These are phyloP conservation scores for Gonatopus flavifemur DNA, from an alignment of 1,140 invertebrate genomes.

Conservation along the genomic window DNA sequence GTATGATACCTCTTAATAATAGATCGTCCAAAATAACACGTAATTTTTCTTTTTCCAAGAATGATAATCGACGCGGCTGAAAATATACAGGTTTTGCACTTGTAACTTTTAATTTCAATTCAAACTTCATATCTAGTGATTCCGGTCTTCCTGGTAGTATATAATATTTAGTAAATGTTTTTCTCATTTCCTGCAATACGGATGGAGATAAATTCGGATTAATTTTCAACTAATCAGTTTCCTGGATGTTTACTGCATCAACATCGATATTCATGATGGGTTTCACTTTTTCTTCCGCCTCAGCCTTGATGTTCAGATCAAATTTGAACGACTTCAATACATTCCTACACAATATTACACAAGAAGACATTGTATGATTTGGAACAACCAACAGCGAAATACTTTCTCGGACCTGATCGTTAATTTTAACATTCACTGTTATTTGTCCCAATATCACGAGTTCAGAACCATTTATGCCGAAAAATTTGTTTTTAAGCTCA, in stretches of 20 bases:
- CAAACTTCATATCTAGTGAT: not conserved
- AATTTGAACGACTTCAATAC: conserved; percentile 1
- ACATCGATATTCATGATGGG: not conserved
- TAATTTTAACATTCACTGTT: not conserved
- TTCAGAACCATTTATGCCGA: conserved; percentile 9
- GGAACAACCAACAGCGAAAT: conserved; percentile 18
- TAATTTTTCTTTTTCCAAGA: conserved; percentile 20
- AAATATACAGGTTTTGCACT: conserved; percentile 19
- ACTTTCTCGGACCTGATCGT: not conserved
- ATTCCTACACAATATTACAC: conserved; percentile 18
- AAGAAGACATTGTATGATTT: conserved; percentile 13
- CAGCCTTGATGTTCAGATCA: not conserved
- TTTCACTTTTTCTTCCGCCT: no score
- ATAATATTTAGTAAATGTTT: conserved; percentile 3
- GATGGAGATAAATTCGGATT: conserved; percentile 6
- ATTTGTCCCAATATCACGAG: conserved; percentile 8
- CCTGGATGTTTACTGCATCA: not conserved
- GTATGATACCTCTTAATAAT: conserved; percentile 23
- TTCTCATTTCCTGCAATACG: not conserved
- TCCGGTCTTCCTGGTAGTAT: not conserved
- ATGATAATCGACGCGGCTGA: conserved; percentile 20
- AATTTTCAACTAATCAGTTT: not conserved
- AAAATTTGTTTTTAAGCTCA: conserved; percentile 2
- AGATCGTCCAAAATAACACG: conserved; percentile 29
- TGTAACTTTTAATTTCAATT: conserved; percentile 14